Evolutionary conservation across 1,140 invertebrate species (phyloP), one percentile per base, ranked within the genome.

Genomic region (Gryllus bimaculatus): DNA sequence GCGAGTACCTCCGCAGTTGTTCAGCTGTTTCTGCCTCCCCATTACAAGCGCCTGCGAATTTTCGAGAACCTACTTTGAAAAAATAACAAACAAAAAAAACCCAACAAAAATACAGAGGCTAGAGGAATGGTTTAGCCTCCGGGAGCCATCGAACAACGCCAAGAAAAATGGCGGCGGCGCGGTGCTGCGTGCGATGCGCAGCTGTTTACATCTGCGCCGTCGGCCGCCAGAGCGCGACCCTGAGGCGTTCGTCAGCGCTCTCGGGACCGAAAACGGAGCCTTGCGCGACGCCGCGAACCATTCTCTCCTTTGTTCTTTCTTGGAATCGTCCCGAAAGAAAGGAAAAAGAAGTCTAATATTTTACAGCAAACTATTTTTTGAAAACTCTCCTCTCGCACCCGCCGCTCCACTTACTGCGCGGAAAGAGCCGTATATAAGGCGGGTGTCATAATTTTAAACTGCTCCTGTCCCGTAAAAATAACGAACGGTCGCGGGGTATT

Each of bases 361-460:
- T 66, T 66, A 66, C 7, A 66, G 54, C 54, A 66, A 66, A 66
- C 54, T 66, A 66, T 66, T 66, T 66, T 66, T 66, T 66, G 10
- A 13, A 18, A 66, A 18, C 10, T 13, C 54, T 66, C 54, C 54
- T 10, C 54, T 66, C 54, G 10, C 54, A 10, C 54, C 18, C 54
- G 54, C 54, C 18, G 26, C 26, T 39, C 26, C 26, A 13, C 54
- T 18, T 18, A 66, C 54, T 66, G 54, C 54, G 54, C 18, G 54
- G 54, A 66, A 18, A 66, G 54, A 66, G 54, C 18, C 54, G 54
- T 66, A 66, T 66, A 66, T 66, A 66, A 66, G 54, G 54, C 54
- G 54, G 54, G 54, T 66, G 54, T 66, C 54, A 66, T 66, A 66
- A 66, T 66, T 66, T 66, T 66, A 66, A 66, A 66, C 54, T 66